Conservation (phyloP, 1,140 invertebrate genomes). For the Lineus longissimus region DNA sequence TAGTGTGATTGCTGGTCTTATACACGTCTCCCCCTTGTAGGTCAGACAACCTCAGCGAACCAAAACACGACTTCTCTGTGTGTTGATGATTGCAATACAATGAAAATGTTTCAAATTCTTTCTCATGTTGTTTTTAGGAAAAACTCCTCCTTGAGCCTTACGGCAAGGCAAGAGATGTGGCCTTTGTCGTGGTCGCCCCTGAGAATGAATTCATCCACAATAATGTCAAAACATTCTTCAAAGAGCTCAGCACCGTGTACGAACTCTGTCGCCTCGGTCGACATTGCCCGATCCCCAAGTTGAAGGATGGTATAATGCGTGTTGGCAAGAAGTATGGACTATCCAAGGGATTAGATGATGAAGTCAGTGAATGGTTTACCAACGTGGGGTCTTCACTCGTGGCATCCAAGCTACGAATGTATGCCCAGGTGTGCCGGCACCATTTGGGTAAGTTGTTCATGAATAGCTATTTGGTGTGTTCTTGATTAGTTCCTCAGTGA, state of each 20-base stretch:
- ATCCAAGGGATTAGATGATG: constrained; percentile 62
- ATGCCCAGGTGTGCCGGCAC: constrained; percentile 69
- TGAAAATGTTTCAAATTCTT: no score
- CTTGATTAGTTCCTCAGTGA: no score
- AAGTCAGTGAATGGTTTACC: constrained; percentile 89
- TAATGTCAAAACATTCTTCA: constrained; percentile 81
- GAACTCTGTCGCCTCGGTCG: constrained; percentile 86
- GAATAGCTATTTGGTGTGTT: no score
- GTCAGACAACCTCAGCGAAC: no score
- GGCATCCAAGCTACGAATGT: constrained; percentile 65
- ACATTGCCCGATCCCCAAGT: constrained; percentile 80
- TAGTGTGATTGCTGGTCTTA: no score
- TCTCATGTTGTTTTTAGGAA: constrained; percentile 58
- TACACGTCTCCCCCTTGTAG: no score
- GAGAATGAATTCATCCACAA: constrained; percentile 81
- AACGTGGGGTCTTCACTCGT: constrained; percentile 68
- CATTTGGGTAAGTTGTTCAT: constrained; percentile 36
- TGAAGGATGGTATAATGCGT: constrained; percentile 82
- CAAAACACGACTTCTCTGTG: no score
- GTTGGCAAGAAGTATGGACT: constrained; percentile 69
- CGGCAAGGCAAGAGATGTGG: constrained; percentile 84
- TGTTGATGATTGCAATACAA: no score
- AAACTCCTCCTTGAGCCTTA: constrained; percentile 90
- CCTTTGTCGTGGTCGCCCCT: constrained; percentile 89
- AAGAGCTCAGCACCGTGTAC: constrained; percentile 86